Percentiles rank a stretch among this genome's conserved stretches.
These are phyloP conservation scores for Lineus longissimus DNA, from an alignment of 1,140 invertebrate species.

Conservation along the genomic window DNA sequence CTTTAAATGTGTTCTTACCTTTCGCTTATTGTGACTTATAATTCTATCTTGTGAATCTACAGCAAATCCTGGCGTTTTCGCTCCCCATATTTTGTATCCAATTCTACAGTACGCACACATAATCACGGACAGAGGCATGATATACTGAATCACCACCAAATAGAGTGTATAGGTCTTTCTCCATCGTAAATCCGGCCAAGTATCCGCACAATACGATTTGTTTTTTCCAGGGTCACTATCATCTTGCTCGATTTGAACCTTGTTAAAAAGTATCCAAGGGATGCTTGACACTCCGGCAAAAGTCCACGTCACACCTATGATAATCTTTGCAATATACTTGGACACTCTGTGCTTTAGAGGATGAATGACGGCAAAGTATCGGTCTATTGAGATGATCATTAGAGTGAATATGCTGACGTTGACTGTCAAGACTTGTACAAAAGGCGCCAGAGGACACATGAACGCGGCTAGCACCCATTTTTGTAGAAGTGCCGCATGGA, in stretches of 20 bases:
- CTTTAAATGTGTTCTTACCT: not conserved
- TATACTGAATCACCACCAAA: not conserved
- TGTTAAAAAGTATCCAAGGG: not conserved
- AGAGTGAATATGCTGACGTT: constrained; percentile 79
- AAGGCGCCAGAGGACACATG: constrained; percentile 78
- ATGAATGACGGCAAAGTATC: constrained; percentile 73
- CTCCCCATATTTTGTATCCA: constrained; percentile 1
- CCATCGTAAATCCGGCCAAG: not conserved
- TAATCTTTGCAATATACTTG: constrained; percentile 65
- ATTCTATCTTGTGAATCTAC: not conserved
- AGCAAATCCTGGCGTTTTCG: constrained; percentile 1
- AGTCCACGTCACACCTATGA: constrained; percentile 52
- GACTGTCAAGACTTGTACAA: constrained; percentile 69
- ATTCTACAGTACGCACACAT: not conserved
- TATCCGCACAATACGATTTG: not conserved
- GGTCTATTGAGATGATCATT: constrained; percentile 74
- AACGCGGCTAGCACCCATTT: constrained; percentile 77
- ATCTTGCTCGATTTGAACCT: not conserved
- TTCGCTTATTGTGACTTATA: constrained; percentile 2
- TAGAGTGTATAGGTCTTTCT: not conserved
- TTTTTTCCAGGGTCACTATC: not conserved
- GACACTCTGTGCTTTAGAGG: constrained; percentile 67
- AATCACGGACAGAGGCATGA: not conserved
- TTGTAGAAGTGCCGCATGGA: constrained; percentile 76
- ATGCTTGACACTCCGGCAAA: constrained; percentile 1